phyloP scores from a whole-genome alignment of 2,113 vertebrate genomes.

The Lanius ludovicianus region DNA sequence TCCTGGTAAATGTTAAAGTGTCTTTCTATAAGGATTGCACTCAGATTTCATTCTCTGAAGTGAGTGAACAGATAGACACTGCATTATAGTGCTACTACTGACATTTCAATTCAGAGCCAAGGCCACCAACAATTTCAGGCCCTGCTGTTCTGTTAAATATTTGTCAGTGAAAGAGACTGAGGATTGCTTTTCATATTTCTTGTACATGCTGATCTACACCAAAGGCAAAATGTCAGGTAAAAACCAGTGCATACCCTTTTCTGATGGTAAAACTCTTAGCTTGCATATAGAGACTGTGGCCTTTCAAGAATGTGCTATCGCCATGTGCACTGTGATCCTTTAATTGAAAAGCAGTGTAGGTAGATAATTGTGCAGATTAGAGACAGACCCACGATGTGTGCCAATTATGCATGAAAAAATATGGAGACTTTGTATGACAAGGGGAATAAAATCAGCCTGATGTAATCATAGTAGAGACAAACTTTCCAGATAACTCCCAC shows the following conservation, averaged over 20 bases:
- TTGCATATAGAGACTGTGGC: neutral
- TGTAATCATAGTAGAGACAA: slow-evolving; percentile 25
- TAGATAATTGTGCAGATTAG: slow-evolving; percentile 44
- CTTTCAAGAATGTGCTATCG: neutral
- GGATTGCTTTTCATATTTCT: slow-evolving; percentile 24
- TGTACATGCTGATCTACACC: neutral
- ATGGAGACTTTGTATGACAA: neutral
- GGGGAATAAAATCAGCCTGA: neutral
- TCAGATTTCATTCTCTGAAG: slow-evolving; percentile 18
- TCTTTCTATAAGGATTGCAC: neutral
- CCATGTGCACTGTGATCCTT: neutral
- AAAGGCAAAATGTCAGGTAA: slow-evolving; percentile 53
- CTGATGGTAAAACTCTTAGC: slow-evolving; percentile 46
- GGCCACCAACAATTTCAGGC: slow-evolving; percentile 38
- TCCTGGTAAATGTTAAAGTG: slow-evolving; percentile 29
- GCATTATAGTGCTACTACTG: slow-evolving; percentile 29
- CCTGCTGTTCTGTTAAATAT: slow-evolving; percentile 66
- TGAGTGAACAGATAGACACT: neutral
- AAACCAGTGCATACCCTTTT: slow-evolving; percentile 36
- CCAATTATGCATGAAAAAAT: neutral
- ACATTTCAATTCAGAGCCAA: slow-evolving; percentile 65
- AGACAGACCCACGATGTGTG: neutral
- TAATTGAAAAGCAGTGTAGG: slow-evolving; percentile 47
- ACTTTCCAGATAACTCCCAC: slow-evolving; percentile 18
- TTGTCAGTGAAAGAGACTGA: slow-evolving; percentile 39